Evolutionary conservation across 2,113 vertebrate genomes (phyloP).

Genomic region (Microcebus jonahi): DNA sequence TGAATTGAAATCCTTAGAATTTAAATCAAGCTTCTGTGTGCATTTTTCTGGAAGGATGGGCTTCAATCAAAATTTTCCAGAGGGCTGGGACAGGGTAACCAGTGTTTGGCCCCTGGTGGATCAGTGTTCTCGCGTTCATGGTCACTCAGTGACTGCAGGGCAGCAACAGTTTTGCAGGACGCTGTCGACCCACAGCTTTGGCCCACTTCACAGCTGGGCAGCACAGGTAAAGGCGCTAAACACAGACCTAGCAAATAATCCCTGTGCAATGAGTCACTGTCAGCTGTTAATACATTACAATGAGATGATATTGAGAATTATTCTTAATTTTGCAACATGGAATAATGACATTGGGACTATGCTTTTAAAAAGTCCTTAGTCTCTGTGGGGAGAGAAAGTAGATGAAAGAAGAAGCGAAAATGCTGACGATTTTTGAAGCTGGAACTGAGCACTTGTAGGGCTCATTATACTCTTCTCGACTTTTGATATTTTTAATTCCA

Average conservation of each 20-base stretch:
- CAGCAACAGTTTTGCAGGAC: no score
- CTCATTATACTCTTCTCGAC: neutral
- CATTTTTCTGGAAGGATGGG: neutral
- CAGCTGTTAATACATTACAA: neutral
- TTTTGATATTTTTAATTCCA: neutral
- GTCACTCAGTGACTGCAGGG: neutral
- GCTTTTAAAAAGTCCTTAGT: neutral
- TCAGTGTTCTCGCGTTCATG: no score
- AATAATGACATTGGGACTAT: neutral
- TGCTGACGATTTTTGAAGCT: neutral
- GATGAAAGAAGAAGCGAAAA: neutral
- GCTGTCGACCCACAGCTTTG: neutral
- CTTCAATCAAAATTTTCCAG: neutral
- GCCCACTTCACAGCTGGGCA: neutral
- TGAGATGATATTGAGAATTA: neutral
- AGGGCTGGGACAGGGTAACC: no score
- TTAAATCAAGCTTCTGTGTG: neutral
- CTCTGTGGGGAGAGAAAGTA: neutral
- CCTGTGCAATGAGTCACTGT: neutral
- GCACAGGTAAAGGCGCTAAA: accelerated
- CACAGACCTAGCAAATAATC: neutral
- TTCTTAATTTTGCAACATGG: neutral
- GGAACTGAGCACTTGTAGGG: neutral
- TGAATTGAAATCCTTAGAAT: neutral
- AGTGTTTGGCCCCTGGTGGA: neutral